phyloP scores from a whole-genome alignment of 2,888 invertebrate species.

The Mythimna lalbum region DNA sequence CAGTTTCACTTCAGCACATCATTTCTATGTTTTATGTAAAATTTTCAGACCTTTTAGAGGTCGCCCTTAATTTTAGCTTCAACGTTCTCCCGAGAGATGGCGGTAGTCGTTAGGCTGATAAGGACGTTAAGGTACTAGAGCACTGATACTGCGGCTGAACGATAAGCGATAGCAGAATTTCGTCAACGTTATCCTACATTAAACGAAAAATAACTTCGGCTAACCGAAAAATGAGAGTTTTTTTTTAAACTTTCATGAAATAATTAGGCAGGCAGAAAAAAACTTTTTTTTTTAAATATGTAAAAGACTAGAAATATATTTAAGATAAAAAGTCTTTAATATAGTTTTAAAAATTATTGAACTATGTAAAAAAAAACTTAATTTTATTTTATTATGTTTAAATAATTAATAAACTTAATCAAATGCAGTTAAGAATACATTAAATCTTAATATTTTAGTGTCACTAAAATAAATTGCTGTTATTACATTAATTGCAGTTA shows the following conservation, averaged over 20 bases:
- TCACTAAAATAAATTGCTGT: constrained; percentile 33
- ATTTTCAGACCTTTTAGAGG: background rate
- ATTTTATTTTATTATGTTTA: too few relatives aligned
- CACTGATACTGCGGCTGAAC: constrained; percentile 36
- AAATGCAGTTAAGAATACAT: background rate
- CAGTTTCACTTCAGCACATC: background rate
- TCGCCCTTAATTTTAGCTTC: constrained; percentile 16
- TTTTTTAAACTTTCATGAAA: background rate
- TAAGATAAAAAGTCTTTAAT: too few relatives aligned
- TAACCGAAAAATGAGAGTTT: background rate
- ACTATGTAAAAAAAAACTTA: too few relatives aligned
- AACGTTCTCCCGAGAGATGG: constrained; percentile 45
- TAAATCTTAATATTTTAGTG: constrained; percentile 25
- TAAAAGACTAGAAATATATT: too few relatives aligned
- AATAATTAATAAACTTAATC: constrained; percentile 30
- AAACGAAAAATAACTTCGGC: background rate
- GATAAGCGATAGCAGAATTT: constrained; percentile 46
- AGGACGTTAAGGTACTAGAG: constrained; percentile 23
- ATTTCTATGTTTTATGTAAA: background rate
- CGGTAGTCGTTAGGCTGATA: constrained; percentile 51
- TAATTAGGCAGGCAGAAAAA: background rate
- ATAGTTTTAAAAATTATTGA: background rate
- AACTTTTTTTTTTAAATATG: too few relatives aligned
- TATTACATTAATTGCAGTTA: too few relatives aligned
- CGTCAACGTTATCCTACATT: constrained; percentile 7